Percentiles rank a stretch among this genome's conserved stretches.
phyloP scores from a whole-genome alignment of 2,113 vertebrate genomes.

The Aleadryas rufinucha region DNA sequence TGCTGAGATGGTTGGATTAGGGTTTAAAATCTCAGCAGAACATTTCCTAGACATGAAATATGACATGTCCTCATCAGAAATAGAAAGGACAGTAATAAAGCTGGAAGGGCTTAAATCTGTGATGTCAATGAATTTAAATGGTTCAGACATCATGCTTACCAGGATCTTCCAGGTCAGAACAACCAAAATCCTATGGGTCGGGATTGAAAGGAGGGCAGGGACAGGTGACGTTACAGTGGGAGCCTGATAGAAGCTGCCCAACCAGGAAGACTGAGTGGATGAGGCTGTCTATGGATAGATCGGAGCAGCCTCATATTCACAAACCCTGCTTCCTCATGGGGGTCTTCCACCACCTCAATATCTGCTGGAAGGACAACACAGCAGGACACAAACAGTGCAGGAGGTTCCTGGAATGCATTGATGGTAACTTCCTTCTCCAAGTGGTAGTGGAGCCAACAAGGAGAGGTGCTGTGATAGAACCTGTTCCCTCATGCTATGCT shows the following conservation, averaged over 20 bases:
- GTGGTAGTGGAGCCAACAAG: not conserved
- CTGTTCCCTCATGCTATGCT: fast-evolving
- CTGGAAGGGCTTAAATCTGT: not conserved
- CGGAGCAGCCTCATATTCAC: not conserved
- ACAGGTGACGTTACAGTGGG: not conserved
- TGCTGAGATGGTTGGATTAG: not conserved
- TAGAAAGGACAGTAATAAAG: not conserved
- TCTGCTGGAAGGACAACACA: not conserved
- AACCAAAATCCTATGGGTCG: not conserved
- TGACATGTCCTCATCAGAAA: not conserved
- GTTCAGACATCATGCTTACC: not conserved
- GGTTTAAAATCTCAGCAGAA: not conserved
- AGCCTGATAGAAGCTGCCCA: not conserved
- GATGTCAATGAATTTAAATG: not conserved
- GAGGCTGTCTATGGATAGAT: not conserved
- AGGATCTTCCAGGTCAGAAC: not conserved
- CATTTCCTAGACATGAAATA: not conserved
- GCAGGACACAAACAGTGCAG: not conserved
- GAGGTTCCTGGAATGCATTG: not conserved
- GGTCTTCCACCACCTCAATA: not conserved
- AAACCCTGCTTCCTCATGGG: not conserved
- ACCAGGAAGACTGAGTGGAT: too few relatives aligned
- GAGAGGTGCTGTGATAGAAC: not conserved
- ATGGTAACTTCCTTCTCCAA: not conserved
- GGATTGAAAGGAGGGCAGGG: not conserved